Base-by-base conservation (phyloP, 2,888 invertebrate species). In the Bugulina stolonifera region DNA sequence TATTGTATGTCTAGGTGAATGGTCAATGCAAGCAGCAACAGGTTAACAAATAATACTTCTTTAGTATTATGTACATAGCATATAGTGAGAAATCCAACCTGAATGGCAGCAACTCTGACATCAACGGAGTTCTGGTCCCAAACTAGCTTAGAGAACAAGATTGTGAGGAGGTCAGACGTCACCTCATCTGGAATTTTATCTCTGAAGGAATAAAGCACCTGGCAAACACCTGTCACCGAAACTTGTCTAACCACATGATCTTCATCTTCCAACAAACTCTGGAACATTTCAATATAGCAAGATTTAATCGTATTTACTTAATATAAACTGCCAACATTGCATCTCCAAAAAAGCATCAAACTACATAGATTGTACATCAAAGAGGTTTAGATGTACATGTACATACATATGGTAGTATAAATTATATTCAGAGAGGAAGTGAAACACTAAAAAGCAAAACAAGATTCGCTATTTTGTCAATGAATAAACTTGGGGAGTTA, bases 71-170 rank as follows among this genome's bases (percentile, higher is more conserved):
- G n/a, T n/a, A n/a, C n/a, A n/a, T n/a, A n/a, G n/a, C n/a, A n/a
- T n/a, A n/a, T n/a, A n/a, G n/a, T n/a, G n/a, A n/a, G n/a, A n/a
- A 43, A 43, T 10, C 73, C 71, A 73, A 82, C 84, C 80, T 78
- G 79, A 32, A 81, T 73, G 0, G 82, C 84, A 73, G 80, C 78
- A 27, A 78, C 78, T 32, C 85, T 76, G 57, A 84, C 83, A 71
- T 81, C 80, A 35, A 80, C 76, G 0, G 83, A 81, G 0, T 81
- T 76, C 23, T 78, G 77, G 75, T 85, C 85, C 73, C 75, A 78
- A 1, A 80, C 79, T 35, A 83, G 75, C 32, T 82, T 81, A 34
- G 78, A 74, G 1, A 82, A 75, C 35, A 85, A 75, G 14, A 76
- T 78, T 27, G 77, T 76, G 43, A 82, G 76, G 35, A 83, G 78